Evolutionary conservation across 1,140 invertebrate genomes (phyloP), one percentile per base, ranked within the genome.

Genomic region (Dreissena rostriformis): DNA sequence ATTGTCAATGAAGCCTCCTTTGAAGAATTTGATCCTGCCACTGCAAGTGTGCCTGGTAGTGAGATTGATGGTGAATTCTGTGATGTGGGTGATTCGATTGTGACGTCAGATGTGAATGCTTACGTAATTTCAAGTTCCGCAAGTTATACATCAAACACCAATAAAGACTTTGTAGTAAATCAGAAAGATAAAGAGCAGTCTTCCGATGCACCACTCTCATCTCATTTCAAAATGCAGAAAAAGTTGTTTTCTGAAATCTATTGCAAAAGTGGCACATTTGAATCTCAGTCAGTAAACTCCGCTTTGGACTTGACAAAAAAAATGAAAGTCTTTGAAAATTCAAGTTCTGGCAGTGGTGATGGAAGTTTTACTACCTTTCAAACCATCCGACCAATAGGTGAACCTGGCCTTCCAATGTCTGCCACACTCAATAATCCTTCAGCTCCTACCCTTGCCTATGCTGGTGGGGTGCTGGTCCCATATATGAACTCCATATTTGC

Each of bases 401-500:
- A 79, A 53, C 77, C 77, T 26, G 11, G 14, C 24, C 52, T 71
- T 70, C 66, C 77, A 19, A 15, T 79, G 28, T 70, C 77, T 15
- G 5, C 51, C n/a, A 6, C 70, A 17, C 24, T 79, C 5, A 70
- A 79, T 28, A 24, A 65, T 22, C 11, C 70, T 8, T 26, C n/a
- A n/a, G 67, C 24, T 29, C 77, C 77, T 53, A 70, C 77, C 12
- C 53, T 79, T 15, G 49, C 77, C 15, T 79, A 79, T 52, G 68
- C 28, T 70, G 63, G 65, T 68, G 77, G 65, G 24, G 55, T 79
- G 77, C 49, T 79, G 17, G 77, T 79, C n/a, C 77, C 77, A 12
- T 79, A 79, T 24, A 70, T 71, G 66, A 71, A 79, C n/a, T 71
- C 77, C 5, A 79, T 79, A 11, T 79, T 79, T 70, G 67, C 77